Conservation (phyloP, 1,140 invertebrate genomes). For the Sinella curviseta region DNA sequence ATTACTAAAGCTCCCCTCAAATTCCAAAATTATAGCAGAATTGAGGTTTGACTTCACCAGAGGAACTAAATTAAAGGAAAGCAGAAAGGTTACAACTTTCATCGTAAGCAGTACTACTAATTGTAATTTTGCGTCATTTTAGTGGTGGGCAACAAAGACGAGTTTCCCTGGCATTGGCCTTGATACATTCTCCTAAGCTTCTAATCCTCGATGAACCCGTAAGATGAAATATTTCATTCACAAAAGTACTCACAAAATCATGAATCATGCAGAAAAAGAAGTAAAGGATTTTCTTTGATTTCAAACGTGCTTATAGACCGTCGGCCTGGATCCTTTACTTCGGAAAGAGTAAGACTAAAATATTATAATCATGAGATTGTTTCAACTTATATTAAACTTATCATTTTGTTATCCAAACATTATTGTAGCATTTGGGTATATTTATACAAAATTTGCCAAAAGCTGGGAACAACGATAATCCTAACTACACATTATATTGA, state of each 20-base stretch:
- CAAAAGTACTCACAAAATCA: no score
- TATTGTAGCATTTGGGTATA: background rate
- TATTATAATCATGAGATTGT: background rate
- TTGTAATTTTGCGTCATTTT: background rate
- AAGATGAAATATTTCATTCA: background rate
- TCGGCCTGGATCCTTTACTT: conserved; percentile 33
- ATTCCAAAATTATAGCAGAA: background rate
- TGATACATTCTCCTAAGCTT: background rate
- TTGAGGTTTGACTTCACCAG: background rate
- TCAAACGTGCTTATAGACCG: conserved; percentile 18
- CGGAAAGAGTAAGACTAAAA: conserved; percentile 31
- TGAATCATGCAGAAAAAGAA: no score
- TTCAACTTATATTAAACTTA: background rate
- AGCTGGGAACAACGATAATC: background rate
- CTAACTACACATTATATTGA: conserved; percentile 20
- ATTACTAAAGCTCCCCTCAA: conserved; percentile 36
- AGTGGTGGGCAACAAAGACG: background rate
- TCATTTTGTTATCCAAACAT: background rate
- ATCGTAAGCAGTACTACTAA: background rate
- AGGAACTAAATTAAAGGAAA: no score
- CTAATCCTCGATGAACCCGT: conserved; percentile 14
- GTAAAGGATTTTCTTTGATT: background rate
- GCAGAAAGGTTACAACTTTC: conserved; percentile 54
- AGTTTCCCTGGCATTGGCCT: background rate
- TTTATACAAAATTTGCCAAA: background rate